Percentiles rank a stretch among this genome's conserved stretches.
phyloP scores from a whole-genome alignment of 1,140 invertebrate genomes.

The Zaprionus vittiger region DNA sequence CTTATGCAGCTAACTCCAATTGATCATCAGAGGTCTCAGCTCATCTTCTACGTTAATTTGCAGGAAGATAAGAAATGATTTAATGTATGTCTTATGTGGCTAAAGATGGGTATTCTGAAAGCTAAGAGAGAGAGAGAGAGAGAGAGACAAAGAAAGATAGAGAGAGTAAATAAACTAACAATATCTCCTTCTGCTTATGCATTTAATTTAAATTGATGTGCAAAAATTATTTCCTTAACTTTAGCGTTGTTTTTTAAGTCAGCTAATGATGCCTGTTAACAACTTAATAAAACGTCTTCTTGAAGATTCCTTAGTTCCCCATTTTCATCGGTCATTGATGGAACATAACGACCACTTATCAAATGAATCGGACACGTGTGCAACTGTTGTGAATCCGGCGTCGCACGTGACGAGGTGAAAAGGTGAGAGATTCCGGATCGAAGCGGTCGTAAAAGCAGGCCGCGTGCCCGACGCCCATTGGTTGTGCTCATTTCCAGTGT shows the following conservation, averaged over 20 bases:
- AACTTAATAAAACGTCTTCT: background rate
- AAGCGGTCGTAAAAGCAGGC: slow-evolving; percentile 4
- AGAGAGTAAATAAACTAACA: too few relatives aligned
- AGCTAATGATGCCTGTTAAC: background rate
- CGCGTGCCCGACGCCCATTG: slow-evolving; percentile 23
- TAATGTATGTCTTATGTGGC: too few relatives aligned
- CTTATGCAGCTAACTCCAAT: too few relatives aligned
- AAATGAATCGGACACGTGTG: background rate
- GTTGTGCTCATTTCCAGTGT: slow-evolving; percentile 19
- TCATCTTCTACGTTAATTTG: too few relatives aligned
- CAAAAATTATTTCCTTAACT: too few relatives aligned
- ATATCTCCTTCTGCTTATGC: too few relatives aligned
- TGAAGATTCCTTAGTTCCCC: background rate
- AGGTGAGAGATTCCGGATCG: slow-evolving; percentile 16
- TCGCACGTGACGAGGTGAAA: slow-evolving; percentile 32
- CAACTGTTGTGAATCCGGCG: slow-evolving; percentile 3
- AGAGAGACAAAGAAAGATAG: too few relatives aligned
- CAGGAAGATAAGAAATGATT: too few relatives aligned
- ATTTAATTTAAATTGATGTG: too few relatives aligned
- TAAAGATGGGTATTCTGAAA: too few relatives aligned
- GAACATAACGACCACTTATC: slow-evolving; percentile 2
- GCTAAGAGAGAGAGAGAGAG: too few relatives aligned
- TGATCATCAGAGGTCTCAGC: too few relatives aligned
- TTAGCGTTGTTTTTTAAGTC: background rate
- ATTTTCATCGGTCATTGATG: background rate